phyloP scores from a whole-genome alignment of 2,113 vertebrate genomes.

The Limanda limanda region DNA sequence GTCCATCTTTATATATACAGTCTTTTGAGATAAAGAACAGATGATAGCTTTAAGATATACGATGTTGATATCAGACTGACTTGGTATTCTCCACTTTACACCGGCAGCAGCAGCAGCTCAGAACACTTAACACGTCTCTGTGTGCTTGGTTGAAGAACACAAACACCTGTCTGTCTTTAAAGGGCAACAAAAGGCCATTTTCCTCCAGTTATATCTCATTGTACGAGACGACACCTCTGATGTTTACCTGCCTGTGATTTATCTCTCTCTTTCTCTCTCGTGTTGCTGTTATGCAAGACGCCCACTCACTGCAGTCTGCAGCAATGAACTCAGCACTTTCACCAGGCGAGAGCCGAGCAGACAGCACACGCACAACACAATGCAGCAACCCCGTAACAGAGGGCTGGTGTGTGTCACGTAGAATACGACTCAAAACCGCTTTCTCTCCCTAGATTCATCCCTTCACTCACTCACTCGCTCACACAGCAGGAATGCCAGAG shows the following conservation, averaged over 20 bases:
- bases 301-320: constrained; percentile 56
- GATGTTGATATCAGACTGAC: no score
- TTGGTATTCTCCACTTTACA: no score
- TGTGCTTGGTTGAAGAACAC: background rate
- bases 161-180: background rate
- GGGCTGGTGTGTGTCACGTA: constrained; percentile 27
- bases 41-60: no score
- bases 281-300: constrained; percentile 33
- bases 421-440: constrained; percentile 14
- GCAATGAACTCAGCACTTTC: constrained; percentile 52
- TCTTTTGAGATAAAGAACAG: no score
- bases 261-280: background rate
- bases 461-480: background rate
- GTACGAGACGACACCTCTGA: background rate
- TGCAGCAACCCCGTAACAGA: constrained; percentile 16
- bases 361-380: constrained; percentile 17
- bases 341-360: constrained; percentile 31
- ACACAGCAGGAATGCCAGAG: background rate
- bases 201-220: background rate
- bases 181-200: background rate
- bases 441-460: background rate
- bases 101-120: no score
- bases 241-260: constrained; percentile 15
- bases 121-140: no score
- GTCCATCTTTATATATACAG: no score